These are phyloP conservation scores for Meles meles DNA, from an alignment of 2,113 vertebrate species.

Conservation along the genomic window DNA sequence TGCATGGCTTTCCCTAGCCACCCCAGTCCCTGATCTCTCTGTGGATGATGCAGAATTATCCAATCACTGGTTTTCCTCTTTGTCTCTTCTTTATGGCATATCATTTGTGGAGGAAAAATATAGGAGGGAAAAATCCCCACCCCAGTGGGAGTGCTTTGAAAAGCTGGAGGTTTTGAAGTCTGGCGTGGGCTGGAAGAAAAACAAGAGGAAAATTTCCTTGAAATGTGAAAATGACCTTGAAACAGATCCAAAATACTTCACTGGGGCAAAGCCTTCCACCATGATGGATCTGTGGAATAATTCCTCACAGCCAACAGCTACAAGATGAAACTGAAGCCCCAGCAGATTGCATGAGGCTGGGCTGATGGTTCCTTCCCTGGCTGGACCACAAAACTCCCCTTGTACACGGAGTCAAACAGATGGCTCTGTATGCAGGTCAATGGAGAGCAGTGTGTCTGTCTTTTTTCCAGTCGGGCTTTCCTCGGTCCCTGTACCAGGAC, in stretches of 20 bases:
- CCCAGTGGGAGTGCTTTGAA: conserved; percentile 57
- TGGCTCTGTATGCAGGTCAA: neutral
- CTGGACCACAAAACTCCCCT: neutral
- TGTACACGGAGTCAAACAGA: conserved; percentile 38
- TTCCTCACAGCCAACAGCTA: conserved; percentile 43
- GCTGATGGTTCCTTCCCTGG: neutral
- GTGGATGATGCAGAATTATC: neutral
- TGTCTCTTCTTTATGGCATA: neutral
- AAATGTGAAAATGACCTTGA: conserved; percentile 69
- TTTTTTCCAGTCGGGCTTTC: neutral
- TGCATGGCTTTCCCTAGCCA: neutral
- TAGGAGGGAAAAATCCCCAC: neutral
- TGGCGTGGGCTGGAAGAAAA: conserved; percentile 63
- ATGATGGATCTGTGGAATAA: neutral
- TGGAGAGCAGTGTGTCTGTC: neutral
- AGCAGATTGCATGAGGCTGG: neutral
- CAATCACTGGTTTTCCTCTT: neutral
- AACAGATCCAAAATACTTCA: conserved; percentile 30
- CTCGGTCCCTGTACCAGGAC: neutral
- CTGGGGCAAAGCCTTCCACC: neutral
- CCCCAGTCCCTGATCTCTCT: neutral
- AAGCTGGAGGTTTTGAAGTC: conserved; percentile 71
- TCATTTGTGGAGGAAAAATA: neutral
- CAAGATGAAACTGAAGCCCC: neutral
- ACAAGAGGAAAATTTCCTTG: conserved; percentile 42